Conservation (phyloP, 2,888 invertebrate genomes). For the Dynastes tityus region DNA sequence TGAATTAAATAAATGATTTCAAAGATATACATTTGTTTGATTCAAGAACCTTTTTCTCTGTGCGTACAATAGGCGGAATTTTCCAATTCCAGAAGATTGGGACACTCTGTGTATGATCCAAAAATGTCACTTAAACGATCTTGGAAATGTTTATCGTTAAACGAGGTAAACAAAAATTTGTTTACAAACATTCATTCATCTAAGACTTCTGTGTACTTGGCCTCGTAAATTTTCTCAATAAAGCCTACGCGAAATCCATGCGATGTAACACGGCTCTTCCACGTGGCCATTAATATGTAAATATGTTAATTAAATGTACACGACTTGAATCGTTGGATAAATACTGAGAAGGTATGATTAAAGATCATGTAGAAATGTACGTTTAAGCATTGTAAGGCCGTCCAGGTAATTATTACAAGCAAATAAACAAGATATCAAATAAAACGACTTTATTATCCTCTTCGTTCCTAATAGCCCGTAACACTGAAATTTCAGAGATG, state of each 20-base stretch:
- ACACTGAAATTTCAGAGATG: too few species aligned
- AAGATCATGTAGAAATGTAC: neutral
- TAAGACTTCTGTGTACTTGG: neutral
- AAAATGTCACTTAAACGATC: neutral
- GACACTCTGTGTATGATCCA: neutral
- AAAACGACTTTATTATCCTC: too few species aligned
- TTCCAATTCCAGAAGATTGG: too few species aligned
- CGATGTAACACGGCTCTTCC: neutral
- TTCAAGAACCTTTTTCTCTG: too few species aligned
- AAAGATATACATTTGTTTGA: too few species aligned
- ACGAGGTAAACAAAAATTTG: neutral
- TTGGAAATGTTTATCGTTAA: neutral
- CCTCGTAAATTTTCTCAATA: neutral
- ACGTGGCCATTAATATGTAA: conserved; percentile 3
- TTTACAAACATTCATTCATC: conserved; percentile 19
- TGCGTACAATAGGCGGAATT: too few species aligned
- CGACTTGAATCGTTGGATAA: conserved; percentile 17
- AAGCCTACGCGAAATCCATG: neutral
- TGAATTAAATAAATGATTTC: too few species aligned
- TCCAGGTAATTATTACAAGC: conserved; percentile 6
- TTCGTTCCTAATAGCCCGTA: too few species aligned
- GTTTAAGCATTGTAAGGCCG: neutral
- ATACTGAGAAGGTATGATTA: conserved; percentile 10
- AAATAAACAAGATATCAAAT: neutral
- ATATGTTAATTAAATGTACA: neutral